These are phyloP conservation scores for Heliopora coerulea DNA, from an alignment of 92 coral and sea anemone species.

Conservation along the genomic window DNA sequence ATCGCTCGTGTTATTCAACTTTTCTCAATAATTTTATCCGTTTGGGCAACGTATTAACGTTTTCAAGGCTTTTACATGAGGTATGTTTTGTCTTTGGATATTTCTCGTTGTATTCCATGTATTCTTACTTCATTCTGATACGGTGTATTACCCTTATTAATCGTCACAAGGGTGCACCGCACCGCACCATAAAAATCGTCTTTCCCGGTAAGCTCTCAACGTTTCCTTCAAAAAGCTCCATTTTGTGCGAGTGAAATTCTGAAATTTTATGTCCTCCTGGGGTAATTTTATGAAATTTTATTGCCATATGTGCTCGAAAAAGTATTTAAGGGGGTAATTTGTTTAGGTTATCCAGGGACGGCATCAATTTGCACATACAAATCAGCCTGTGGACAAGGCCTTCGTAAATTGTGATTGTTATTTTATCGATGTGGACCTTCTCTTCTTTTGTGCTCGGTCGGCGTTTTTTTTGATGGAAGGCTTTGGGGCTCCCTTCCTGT, in stretches of 20 bases:
- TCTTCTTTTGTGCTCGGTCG: slow-evolving; percentile 39
- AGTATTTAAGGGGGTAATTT: slow-evolving; percentile 57
- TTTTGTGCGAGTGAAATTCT: slow-evolving; percentile 5
- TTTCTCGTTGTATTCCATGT: slow-evolving; percentile 85
- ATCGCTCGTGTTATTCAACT: slow-evolving; percentile 92
- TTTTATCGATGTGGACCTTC: slow-evolving; percentile 54
- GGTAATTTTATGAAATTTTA: slow-evolving; percentile 35
- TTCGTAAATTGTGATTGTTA: slow-evolving; percentile 63
- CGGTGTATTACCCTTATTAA: slow-evolving; percentile 58
- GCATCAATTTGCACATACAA: slow-evolving; percentile 99
- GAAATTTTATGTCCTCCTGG: slow-evolving; percentile 15
- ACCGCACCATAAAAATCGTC: slow-evolving; percentile 33
- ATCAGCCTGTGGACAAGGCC: slow-evolving; percentile 76
- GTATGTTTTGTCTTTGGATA: slow-evolving; percentile 93
- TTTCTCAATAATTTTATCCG: slow-evolving; percentile 64
- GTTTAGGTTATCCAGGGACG: slow-evolving; percentile 91
- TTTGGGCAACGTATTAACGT: slow-evolving; percentile 64
- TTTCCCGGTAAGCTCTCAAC: slow-evolving; percentile 21
- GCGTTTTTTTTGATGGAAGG: slow-evolving; percentile 8
- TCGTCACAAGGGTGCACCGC: slow-evolving; percentile 42
- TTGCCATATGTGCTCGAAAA: slow-evolving; percentile 17
- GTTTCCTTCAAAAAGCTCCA: slow-evolving; percentile 31
- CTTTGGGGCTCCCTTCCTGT: slow-evolving; percentile 23
- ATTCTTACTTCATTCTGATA: slow-evolving; percentile 95
- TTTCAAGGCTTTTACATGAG: slow-evolving; percentile 83